Evolutionary conservation across 2,888 invertebrate species (phyloP), one percentile per base, ranked within the genome.

Genomic region (Scrobipalpa costella): DNA sequence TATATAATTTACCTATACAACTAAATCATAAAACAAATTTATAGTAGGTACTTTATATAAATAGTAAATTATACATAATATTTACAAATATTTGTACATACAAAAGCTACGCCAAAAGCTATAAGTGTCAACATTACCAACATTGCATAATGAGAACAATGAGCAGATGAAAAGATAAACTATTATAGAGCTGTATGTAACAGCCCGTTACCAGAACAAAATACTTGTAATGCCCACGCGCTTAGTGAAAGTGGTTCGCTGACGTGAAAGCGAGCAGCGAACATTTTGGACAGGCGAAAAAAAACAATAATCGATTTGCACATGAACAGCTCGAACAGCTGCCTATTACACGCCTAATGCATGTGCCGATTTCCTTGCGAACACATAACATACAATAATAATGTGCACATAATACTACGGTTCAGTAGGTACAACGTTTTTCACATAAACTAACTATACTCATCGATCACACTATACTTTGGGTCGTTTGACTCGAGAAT

Each of bases 211-310:
- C 67, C 64, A 64, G 63, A 69, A 69, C 64, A 57, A 69, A 62
- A 66, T 63, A 34, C n/a, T 34, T n/a, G 55, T 55, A 58, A 55
- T 62, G 62, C 62, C 19, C 57, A 33, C 66, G 65, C 64, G 63
- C 64, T 2, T 38, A 79, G 84, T 80, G 85, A 84, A 84, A 84
- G 83, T 83, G 8, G 58, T 11, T 75, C 69, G 66, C 64, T 72
- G 70, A 70, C 74, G 80, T 76, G 80, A 83, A 80, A 80, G 78
- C 75, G 64, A 69, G 65, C 65, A 44, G 68, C 71, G 0, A 49
- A 71, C 72, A 71, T 73, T 78, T 79, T 70, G 74, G 71, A 66
- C 66, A 15, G 34, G 27, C 27, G 19, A 49, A 17, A 58, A 60
- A 64, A 64, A 61, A 61, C 19, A 66, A 11, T 61, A 40, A 59